Base-by-base conservation (phyloP, 2,888 invertebrate species). In the Drosophila anomalata region DNA sequence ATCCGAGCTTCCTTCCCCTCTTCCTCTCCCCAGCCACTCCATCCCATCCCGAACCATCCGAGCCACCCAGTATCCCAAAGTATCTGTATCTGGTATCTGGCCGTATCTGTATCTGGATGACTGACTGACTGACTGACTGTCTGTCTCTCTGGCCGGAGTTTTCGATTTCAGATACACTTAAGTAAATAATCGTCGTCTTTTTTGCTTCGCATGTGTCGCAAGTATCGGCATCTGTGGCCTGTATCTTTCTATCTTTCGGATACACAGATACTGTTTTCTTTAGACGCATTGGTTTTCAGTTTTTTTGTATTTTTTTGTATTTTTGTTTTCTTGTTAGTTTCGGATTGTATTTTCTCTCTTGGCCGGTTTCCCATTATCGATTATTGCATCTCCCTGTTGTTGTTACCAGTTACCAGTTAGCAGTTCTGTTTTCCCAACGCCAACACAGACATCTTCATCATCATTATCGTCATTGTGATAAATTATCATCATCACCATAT, bases 161-260 rank as follows among this genome's bases (percentile, higher is more conserved):
- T 83, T 80, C 71, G 78, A 75, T 88, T 88, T 80, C 72, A 76
- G 87, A 60, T 80, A 88, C 88, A 88, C 88, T 88, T 84, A 88
- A 84, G 75, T 73, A 84, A 84, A 84, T 88, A 84, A 80, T 75
- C 81, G 76, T 29, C 3, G 9, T 12, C 9, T 8, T 75, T 68
- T 77, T 78, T 57, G 76, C 81, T 50, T 69, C 75, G 57, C 78
- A 84, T 80, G 84, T 79, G 74, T 63, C 33, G 69, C 44, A 67
- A 69, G 44, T 68, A 68, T 59, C 71, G 57, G 73, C 52, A 71
- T 71, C 71, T 73, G 60, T 55, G 55, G 11, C 68, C 41, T 42
- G 41, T 70, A 65, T 63, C 61, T 42, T 58, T 66, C 53, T 69
- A 68, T 76, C 73, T 66, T 66, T 48, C 24, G 52, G 72, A 50